Base-by-base conservation (phyloP, 2,797 vertebrate genomes). In the Denticeps clupeoides region DNA sequence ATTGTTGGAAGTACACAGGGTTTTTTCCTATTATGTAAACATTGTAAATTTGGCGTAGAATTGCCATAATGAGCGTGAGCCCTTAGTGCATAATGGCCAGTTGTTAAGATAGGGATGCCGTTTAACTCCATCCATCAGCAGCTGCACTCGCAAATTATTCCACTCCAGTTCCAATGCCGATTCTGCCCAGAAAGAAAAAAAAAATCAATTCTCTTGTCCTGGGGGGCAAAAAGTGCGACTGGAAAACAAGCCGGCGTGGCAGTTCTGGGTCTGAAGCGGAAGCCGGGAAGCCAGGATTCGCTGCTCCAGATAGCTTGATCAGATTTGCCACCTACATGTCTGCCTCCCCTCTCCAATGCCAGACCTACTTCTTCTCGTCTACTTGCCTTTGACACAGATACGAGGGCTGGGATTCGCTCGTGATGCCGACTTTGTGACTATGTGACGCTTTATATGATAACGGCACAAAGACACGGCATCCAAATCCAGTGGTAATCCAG, bases 141-240 rank as follows among this genome's bases (percentile, higher is more conserved):
- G 23, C 3, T 18, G 18, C 18, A 27, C 11, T 11, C 29, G 28
- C 28, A 12, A 35, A 38, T 38, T 21, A 38, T 38, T 38, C 35
- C 35, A 38, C 35, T 38, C 35, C 35, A 38, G 18, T 38, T 38
- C 35, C 35, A 21, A 38, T 38, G 35, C 35, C 35, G 38, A 35
- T 21, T 38, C 35, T 38, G 35, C 35, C 35, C 35, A 38, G 35
- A 38, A n/a, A n/a, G n/a, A n/a, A n/a, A n/a, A n/a, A n/a, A n/a
- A n/a, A 38, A 38, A 38, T 38, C 35, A 38, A 38, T 38, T 38
- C 9, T 35, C 18, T 38, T 35, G 38, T 16, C 16, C 16, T 11
- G 35, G 18, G 35, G 16, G 16, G 35, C 16, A 9, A 10, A 38
- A 38, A 18, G 25, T 7, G 10, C 35, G 38, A 38, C 35, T 38